A percentile compares a stretch with the other conserved stretches of the same genome.
Evolutionary conservation across 2,888 invertebrate species (phyloP).

Genomic region (Plutella xylostella): DNA sequence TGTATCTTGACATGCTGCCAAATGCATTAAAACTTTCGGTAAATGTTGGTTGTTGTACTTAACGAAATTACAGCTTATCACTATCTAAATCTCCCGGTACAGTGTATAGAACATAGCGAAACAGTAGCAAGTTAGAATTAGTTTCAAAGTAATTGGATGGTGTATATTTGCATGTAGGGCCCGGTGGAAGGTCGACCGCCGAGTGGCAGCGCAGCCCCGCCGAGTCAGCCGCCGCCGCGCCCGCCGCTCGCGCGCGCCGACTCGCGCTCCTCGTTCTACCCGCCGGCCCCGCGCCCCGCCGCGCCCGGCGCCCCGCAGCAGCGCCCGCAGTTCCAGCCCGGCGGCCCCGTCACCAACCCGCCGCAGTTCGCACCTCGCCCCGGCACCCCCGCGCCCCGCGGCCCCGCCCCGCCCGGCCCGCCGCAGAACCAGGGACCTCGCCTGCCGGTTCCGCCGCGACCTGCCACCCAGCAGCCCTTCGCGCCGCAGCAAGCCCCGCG

Average conservation of each 20-base stretch:
- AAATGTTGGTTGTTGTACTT: not conserved
- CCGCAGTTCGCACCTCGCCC: conserved; percentile 45
- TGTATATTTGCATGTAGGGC: conserved; percentile 38
- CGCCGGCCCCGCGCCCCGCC: conserved; percentile 25
- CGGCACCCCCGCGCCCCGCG: conserved; percentile 37
- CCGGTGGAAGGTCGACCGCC: conserved; percentile 43
- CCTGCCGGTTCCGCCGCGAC: conserved; percentile 38
- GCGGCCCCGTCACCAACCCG: conserved; percentile 46
- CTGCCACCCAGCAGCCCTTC: conserved; percentile 47
- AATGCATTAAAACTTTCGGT: conserved; percentile 16
- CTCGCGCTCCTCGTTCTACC: conserved; percentile 37
- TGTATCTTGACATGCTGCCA: conserved; percentile 9
- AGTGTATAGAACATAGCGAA: not conserved
- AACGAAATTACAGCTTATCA: not conserved
- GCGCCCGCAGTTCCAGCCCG: conserved; percentile 57
- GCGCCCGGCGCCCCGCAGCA: conserved; percentile 29
- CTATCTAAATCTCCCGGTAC: not conserved
- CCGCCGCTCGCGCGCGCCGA: conserved; percentile 32
- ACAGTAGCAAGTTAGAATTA: not conserved
- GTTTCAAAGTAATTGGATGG: conserved; percentile 2
- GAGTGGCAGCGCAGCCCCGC: conserved; percentile 29
- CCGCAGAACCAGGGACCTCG: conserved; percentile 32
- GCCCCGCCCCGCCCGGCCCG: conserved; percentile 32
- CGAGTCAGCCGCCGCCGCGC: conserved; percentile 28
- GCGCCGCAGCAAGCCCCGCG: conserved; percentile 42